Conservation (phyloP, 2,888 invertebrate species). For the Agrochola macilenta region DNA sequence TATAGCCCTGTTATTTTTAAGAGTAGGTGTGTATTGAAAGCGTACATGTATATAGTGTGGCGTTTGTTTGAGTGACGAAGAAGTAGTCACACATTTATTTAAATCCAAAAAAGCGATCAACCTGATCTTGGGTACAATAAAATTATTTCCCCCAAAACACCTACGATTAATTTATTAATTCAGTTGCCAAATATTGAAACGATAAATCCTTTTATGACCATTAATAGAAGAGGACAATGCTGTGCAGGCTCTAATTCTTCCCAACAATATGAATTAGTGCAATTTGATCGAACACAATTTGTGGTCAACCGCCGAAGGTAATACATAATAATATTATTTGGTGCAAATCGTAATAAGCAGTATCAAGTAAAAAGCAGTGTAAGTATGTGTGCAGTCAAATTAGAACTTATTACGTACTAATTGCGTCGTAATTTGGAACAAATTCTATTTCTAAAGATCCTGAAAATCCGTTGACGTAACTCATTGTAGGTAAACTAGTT, state of each 20-base stretch:
- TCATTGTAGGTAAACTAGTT: not conserved
- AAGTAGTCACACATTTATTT: not conserved
- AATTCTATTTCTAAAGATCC: not conserved
- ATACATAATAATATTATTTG: not conserved
- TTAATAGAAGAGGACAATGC: not conserved
- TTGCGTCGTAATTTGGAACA: not conserved
- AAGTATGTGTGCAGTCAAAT: not conserved
- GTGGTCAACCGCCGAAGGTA: not conserved
- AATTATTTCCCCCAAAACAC: not conserved
- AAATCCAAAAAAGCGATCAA: not conserved
- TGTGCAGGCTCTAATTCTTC: not conserved
- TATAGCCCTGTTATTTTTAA: not conserved
- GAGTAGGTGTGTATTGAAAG: too few relatives aligned
- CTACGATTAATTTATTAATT: not conserved
- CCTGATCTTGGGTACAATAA: not conserved
- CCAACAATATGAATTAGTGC: not conserved
- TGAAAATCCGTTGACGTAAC: not conserved
- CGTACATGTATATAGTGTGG: not conserved
- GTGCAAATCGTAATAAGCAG: slow-evolving; percentile 6
- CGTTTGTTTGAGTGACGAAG: not conserved
- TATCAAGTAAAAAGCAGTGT: not conserved
- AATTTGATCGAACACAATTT: not conserved
- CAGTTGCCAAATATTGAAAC: not conserved
- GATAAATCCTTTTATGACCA: not conserved
- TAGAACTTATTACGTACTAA: slow-evolving; percentile 9